Percentiles rank a stretch among this genome's conserved stretches.
phyloP scores from a whole-genome alignment of 1,140 invertebrate genomes.

The Brachystomella parvula region DNA sequence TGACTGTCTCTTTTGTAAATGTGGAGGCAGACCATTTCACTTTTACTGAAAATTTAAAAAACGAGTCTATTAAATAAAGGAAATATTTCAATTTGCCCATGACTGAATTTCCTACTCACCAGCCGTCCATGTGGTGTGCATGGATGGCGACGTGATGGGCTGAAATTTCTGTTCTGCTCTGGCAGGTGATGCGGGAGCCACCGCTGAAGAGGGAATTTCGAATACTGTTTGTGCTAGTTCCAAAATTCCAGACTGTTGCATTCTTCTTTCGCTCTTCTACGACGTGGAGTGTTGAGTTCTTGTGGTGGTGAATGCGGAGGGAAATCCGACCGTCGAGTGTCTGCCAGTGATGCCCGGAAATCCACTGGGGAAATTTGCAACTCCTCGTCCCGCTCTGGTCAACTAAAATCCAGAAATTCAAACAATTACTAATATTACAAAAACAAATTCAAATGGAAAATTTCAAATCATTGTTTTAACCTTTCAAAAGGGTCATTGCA shows the following conservation, averaged over 20 bases:
- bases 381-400: conserved; percentile 47
- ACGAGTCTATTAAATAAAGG: neutral
- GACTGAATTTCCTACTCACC: conserved; percentile 48
- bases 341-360: conserved; percentile 68
- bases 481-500: conserved; percentile 63
- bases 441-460: conserved; percentile 1
- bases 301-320: conserved; percentile 63
- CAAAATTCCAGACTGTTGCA: neutral
- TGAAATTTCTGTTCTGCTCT: conserved; percentile 42
- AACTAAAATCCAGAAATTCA: neutral
- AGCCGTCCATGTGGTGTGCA: conserved; percentile 66
- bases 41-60: conserved; percentile 43
- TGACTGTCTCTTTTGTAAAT: conserved; percentile 49
- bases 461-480: conserved; percentile 37
- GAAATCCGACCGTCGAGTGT: conserved; percentile 63
- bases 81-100: neutral
- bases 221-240: neutral
- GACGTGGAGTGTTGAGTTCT: conserved; percentile 62
- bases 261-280: conserved; percentile 45
- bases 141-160: conserved; percentile 52
- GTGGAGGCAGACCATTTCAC: conserved; percentile 51
- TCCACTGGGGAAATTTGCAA: conserved; percentile 67
- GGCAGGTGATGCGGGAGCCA: conserved; percentile 53
- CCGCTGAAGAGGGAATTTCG: conserved; percentile 14
- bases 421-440: neutral